These are phyloP conservation scores for Lophochroa leadbeateri DNA, from an alignment of 2,113 vertebrate genomes.

Conservation along the genomic window DNA sequence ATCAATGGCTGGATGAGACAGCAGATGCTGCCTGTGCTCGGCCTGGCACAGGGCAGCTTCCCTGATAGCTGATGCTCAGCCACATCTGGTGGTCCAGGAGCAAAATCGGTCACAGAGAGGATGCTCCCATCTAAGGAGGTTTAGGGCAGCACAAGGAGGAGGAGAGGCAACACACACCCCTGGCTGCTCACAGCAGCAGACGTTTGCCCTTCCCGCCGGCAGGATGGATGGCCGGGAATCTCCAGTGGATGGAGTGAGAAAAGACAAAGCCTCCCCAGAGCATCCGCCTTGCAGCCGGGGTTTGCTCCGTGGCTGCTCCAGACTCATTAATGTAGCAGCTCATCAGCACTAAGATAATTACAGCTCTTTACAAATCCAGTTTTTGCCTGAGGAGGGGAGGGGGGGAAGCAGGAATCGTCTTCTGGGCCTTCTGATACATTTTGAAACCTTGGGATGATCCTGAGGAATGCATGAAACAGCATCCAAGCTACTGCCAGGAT, in stretches of 20 bases:
- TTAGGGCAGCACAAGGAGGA: neutral
- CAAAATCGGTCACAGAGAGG: neutral
- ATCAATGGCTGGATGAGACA: accelerated
- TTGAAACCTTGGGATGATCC: neutral
- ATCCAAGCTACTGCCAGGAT: neutral
- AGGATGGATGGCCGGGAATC: accelerated
- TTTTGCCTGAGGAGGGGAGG: neutral
- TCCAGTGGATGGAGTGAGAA: neutral
- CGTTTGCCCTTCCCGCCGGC: neutral
- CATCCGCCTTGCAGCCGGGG: neutral
- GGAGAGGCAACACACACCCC: neutral
- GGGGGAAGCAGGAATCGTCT: neutral
- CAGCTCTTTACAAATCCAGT: neutral
- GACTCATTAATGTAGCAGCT: neutral
- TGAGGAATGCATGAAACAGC: neutral
- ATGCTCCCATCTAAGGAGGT: neutral
- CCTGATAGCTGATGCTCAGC: neutral
- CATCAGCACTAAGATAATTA: neutral
- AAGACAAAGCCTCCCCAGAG: neutral
- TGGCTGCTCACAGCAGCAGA: neutral
- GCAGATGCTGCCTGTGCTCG: neutral
- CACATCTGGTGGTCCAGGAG: neutral
- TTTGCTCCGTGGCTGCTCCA: accelerated
- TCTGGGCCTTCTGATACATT: neutral
- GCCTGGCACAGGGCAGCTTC: neutral